These are phyloP conservation scores for Paraescarpia echinospica DNA, from an alignment of 1,140 invertebrate species.

Conservation along the genomic window DNA sequence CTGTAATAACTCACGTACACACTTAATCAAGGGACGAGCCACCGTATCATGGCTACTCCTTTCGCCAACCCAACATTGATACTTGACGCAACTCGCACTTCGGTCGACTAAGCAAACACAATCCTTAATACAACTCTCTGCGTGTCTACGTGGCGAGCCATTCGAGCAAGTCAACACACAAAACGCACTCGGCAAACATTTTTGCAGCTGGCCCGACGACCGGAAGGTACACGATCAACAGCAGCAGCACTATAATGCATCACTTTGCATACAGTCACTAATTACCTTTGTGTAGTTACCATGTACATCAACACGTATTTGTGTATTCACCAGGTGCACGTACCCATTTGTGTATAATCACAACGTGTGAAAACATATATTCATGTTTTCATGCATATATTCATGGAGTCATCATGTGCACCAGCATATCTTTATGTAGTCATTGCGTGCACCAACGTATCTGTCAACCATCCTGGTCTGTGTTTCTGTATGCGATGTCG, in stretches of 20 bases:
- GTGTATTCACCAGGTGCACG: neutral
- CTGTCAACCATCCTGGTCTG: neutral
- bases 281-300: neutral
- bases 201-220: neutral
- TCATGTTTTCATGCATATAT: too few species aligned
- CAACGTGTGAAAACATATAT: too few species aligned
- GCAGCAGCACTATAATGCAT: neutral
- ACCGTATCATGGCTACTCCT: neutral
- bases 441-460: neutral
- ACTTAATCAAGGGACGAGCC: neutral
- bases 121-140: neutral
- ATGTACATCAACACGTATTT: neutral
- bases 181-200: too few species aligned
- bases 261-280: neutral
- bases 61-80: neutral
- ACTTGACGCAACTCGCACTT: neutral
- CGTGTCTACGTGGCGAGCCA: neutral
- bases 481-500: neutral
- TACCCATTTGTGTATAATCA: too few species aligned
- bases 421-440: neutral
- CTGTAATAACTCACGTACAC: neutral
- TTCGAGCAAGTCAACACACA: neutral
- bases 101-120: neutral
- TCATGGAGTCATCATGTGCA: neutral
- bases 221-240: neutral